Base-by-base conservation (phyloP, 2,888 invertebrate genomes). In the Tinea pellionella region DNA sequence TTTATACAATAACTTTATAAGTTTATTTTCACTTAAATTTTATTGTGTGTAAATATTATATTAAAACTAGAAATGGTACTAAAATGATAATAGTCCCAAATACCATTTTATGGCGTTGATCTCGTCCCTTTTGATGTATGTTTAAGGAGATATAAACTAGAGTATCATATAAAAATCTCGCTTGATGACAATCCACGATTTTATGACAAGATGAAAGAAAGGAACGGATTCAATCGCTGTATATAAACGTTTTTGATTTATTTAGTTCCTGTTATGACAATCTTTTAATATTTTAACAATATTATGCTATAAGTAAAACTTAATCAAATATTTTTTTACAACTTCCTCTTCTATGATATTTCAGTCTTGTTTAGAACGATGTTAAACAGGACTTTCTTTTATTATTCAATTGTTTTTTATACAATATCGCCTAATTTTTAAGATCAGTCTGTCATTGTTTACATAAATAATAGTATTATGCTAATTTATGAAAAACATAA, bases 141-240 rank as follows among this genome's bases (percentile, higher is more conserved):
- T 55, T 55, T 18, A 24, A 29, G 19, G 12, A 18, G 55, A n/a
- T 55, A 24, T 55, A 55, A 55, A 55, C 16, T 2, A 53, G 11
- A 53, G 16, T 53, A 47, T 57, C n/a, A 32, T 32, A 55, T 55
- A 32, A 57, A 47, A 30, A 57, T 57, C 13, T 19, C 24, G 11
- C 24, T 57, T 32, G 57, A 19, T 57, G 32, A 57, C 32, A 32
- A 29, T n/a, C n/a, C n/a, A 55, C 13, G 16, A 55, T 57, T 57
- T 57, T 57, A 57, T 32, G 57, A 57, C 32, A 6, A 57, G 32
- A 57, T 57, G 57, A 57, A 57, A 57, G 55, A 57, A 57, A 57
- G 55, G 55, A 19, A 13, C 3, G 55, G 24, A 1, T 24, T 55
- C 55, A 29, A 55, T 55, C 9, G 3, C 37, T 37, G 24, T 24